Conservation (phyloP, 2,797 vertebrate species). For the Chaetodon trifasciatus region DNA sequence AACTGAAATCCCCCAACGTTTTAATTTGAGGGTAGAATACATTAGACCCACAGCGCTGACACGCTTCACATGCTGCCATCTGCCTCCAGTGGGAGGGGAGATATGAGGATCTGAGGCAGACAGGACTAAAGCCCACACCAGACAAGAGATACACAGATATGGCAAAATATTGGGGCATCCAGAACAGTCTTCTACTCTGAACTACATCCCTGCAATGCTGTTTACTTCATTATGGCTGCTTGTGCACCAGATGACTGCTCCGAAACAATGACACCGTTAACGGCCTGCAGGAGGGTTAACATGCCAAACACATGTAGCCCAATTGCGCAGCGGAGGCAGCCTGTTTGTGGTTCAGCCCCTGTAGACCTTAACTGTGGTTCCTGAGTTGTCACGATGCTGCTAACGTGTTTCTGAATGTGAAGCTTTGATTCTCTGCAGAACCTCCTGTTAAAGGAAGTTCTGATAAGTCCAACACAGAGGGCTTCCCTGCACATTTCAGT, state of each 20-base stretch:
- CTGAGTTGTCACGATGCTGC: constrained; percentile 6
- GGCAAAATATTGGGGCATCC: constrained; percentile 54
- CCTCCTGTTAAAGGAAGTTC: constrained; percentile 7
- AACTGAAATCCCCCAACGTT: constrained; percentile 76
- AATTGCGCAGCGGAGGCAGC: constrained; percentile 15
- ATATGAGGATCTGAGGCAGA: constrained; percentile 75
- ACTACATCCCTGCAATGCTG: constrained; percentile 42
- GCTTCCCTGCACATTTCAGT: constrained; percentile 38
- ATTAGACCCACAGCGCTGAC: constrained; percentile 77
- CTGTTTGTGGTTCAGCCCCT: constrained; percentile 29
- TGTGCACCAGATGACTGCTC: constrained; percentile 67
- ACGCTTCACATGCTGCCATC: constrained; percentile 84
- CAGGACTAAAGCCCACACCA: constrained; percentile 72
- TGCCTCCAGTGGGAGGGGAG: constrained; percentile 78
- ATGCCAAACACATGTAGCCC: constrained; percentile 43
- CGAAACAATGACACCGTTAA: constrained; percentile 68
- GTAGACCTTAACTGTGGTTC: constrained; percentile 23
- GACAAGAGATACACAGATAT: constrained; percentile 54
- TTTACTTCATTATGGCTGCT: constrained; percentile 60
- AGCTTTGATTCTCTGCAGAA: not conserved
- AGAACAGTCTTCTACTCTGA: constrained; percentile 33
- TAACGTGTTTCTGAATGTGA: constrained; percentile 29
- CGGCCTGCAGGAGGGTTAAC: constrained; percentile 41
- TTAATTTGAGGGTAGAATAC: constrained; percentile 86
- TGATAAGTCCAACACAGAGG: constrained; percentile 9